phyloP scores from a whole-genome alignment of 2,888 invertebrate genomes.

The Synergus itoensis region DNA sequence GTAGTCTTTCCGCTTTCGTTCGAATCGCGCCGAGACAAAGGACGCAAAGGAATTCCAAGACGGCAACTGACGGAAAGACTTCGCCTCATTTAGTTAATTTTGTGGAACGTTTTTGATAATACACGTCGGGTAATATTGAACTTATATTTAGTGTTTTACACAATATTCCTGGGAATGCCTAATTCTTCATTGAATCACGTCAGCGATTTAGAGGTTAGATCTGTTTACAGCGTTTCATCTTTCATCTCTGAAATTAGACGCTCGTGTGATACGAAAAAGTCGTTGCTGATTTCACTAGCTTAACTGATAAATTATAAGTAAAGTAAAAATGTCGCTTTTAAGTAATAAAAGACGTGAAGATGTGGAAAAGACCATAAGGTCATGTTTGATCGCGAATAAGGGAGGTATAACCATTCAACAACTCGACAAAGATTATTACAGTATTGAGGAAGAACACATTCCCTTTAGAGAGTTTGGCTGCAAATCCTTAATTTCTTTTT shows the following conservation, averaged over 20 bases:
- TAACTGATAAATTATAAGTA: background rate
- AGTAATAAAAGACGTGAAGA: slow-evolving; percentile 1
- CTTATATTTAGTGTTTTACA: no score
- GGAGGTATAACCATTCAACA: background rate
- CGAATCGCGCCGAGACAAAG: no score
- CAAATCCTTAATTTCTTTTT: background rate
- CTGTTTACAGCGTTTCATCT: background rate
- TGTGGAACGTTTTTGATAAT: no score
- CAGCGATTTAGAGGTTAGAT: background rate
- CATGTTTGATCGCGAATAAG: background rate
- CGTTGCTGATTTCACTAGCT: background rate
- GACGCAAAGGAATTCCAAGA: no score
- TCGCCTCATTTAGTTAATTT: no score
- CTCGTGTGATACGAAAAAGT: background rate
- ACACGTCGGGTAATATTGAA: no score
- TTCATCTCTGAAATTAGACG: background rate
- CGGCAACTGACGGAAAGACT: no score
- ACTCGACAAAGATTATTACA: background rate
- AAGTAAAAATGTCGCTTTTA: background rate
- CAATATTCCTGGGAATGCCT: background rate
- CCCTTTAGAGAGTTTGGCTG: background rate
- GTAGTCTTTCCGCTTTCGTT: no score
- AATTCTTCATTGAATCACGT: background rate
- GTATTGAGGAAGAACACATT: slow-evolving; percentile 8
- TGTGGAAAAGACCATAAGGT: background rate